Percentiles rank a stretch among this genome's conserved stretches.
These are phyloP conservation scores for Apaloderma vittatum DNA, from an alignment of 2,113 vertebrate genomes.

Conservation along the genomic window DNA sequence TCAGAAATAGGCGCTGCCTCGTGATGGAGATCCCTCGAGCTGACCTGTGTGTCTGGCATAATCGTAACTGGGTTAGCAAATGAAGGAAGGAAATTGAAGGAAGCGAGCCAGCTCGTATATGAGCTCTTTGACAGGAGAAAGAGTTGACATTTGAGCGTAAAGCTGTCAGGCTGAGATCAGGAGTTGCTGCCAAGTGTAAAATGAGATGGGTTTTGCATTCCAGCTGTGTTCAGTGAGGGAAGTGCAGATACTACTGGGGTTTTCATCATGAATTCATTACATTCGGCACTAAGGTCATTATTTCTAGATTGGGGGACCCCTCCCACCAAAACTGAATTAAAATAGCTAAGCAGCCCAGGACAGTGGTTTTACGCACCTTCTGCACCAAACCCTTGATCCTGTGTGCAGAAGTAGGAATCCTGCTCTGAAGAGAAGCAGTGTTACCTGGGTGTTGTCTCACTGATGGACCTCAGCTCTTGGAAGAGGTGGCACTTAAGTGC, in stretches of 20 bases:
- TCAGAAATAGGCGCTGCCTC: rapidly evolving
- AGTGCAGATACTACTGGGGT: rapidly evolving
- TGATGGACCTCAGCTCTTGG: not conserved
- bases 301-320: not conserved
- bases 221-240: not conserved
- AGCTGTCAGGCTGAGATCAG: not conserved
- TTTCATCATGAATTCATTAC: not conserved
- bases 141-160: not conserved
- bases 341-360: not conserved
- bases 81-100: not conserved
- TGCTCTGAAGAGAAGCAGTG: not conserved
- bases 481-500: not conserved
- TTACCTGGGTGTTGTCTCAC: not conserved
- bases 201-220: not conserved
- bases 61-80: rapidly evolving
- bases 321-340: not conserved
- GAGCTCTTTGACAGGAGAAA: not conserved
- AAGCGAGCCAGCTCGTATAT: not conserved
- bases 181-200: not conserved
- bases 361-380: not conserved
- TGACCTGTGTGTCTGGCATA: rapidly evolving
- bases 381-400: rapidly evolving
- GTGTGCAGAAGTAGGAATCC: not conserved
- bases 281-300: not conserved
- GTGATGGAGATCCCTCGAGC: not conserved